These are phyloP conservation scores for Seladonia tumulorum DNA, from an alignment of 2,888 invertebrate genomes.

Conservation along the genomic window DNA sequence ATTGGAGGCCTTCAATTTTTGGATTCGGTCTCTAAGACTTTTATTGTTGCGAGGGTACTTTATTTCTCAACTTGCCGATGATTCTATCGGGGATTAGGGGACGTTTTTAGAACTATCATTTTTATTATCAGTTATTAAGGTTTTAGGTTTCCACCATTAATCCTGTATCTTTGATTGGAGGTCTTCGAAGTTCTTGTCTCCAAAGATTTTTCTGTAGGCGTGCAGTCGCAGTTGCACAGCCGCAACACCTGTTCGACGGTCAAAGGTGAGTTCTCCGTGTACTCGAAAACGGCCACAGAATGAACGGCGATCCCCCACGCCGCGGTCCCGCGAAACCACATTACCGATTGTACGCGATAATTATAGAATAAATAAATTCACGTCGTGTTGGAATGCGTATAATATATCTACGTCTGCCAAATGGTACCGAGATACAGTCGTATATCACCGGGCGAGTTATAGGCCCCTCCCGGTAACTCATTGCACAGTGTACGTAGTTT, in stretches of 20 bases:
- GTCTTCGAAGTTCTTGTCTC: too few species aligned
- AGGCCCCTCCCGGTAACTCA: conserved; percentile 84
- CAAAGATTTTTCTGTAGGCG: neutral
- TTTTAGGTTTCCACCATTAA: too few species aligned
- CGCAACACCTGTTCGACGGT: conserved; percentile 20
- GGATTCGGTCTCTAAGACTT: neutral
- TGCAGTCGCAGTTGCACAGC: neutral
- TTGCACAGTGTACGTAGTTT: conserved; percentile 75
- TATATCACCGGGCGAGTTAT: conserved; percentile 84
- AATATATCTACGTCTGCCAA: conserved; percentile 84
- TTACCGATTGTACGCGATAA: conserved; percentile 83
- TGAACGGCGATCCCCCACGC: conserved; percentile 55
- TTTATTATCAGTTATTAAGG: too few species aligned
- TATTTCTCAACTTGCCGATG: neutral
- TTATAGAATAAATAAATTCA: conserved; percentile 84
- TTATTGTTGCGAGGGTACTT: neutral
- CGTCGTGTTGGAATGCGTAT: conserved; percentile 82
- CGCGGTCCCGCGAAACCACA: conserved; percentile 61
- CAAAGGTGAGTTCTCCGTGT: conserved; percentile 42
- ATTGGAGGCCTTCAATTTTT: neutral
- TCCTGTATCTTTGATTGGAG: too few species aligned
- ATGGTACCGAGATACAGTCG: conserved; percentile 84
- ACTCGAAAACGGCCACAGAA: conserved; percentile 65
- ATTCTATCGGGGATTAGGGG: neutral
- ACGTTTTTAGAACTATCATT: neutral